These are phyloP conservation scores for Cryptosula pallasiana DNA, from an alignment of 2,888 invertebrate species.

Conservation along the genomic window DNA sequence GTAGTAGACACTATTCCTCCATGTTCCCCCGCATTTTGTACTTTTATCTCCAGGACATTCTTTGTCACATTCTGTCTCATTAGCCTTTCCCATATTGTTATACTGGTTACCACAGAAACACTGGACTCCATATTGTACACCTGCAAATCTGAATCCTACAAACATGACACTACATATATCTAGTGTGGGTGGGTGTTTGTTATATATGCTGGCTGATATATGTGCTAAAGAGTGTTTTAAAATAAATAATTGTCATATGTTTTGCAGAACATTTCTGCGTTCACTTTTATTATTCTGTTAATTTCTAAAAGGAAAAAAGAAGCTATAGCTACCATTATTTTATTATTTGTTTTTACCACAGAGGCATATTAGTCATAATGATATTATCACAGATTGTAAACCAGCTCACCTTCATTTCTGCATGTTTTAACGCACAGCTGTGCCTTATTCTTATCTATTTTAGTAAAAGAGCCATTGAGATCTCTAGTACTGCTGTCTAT, in stretches of 20 bases:
- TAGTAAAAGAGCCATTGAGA: not conserved
- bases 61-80: conserved; percentile 8
- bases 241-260: no score
- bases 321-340: no score
- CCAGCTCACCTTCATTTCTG: not conserved
- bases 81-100: not conserved
- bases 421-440: not conserved
- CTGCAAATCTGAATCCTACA: not conserved
- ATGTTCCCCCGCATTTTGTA: conserved; percentile 21
- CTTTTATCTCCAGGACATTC: conserved; percentile 3
- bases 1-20: conserved; percentile 19
- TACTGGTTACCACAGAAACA: conserved; percentile 23
- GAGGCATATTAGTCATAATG: no score
- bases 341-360: no score
- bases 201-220: no score
- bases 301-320: no score
- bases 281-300: no score
- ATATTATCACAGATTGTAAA: no score
- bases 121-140: conserved; percentile 6
- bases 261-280: no score
- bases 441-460: not conserved
- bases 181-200: not conserved
- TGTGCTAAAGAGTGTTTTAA: no score
- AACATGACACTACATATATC: not conserved
- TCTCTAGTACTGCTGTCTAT: not conserved